These are phyloP conservation scores for Rhynchotus rufescens DNA, from an alignment of 2,797 vertebrate genomes.

Conservation along the genomic window DNA sequence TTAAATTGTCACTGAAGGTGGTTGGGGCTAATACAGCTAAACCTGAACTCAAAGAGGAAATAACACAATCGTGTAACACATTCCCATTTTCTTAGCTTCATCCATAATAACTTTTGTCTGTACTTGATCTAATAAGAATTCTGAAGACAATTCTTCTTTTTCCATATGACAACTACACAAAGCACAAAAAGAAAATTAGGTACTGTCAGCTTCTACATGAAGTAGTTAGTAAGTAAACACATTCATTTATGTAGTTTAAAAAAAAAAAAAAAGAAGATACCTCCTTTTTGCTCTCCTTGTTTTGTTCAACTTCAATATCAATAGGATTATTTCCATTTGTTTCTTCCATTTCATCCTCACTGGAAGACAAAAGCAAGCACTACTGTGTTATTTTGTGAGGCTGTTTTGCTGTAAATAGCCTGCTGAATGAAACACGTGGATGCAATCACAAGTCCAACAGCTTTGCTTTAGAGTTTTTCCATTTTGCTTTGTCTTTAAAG, in stretches of 20 bases:
- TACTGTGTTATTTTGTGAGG: slow-evolving; percentile 2
- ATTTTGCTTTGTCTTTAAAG: neutral
- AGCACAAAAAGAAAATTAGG: slow-evolving; percentile 43
- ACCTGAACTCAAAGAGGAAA: neutral
- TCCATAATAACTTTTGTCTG: neutral
- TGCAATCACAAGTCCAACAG: neutral
- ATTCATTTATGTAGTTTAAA: neutral
- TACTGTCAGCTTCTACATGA: slow-evolving; percentile 4
- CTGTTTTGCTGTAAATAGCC: neutral
- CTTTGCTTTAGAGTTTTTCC: neutral
- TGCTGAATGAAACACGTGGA: neutral
- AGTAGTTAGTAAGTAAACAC: neutral
- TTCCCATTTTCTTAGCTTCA: neutral
- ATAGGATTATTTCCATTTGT: slow-evolving; percentile 79
- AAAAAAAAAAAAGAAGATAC: slow-evolving; percentile 66
- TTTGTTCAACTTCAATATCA: slow-evolving; percentile 85
- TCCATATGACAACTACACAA: slow-evolving; percentile 15
- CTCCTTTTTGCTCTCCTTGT: slow-evolving; percentile 92
- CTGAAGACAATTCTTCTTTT: slow-evolving; percentile 24
- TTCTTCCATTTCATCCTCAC: slow-evolving; percentile 91
- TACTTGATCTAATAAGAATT: slow-evolving; percentile 26
- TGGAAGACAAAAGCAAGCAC: slow-evolving; percentile 76
- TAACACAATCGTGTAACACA: neutral
- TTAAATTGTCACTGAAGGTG: neutral
- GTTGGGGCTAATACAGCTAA: neutral